These are phyloP conservation scores for Listronotus bonariensis DNA, from an alignment of 1,140 invertebrate genomes.

Conservation along the genomic window DNA sequence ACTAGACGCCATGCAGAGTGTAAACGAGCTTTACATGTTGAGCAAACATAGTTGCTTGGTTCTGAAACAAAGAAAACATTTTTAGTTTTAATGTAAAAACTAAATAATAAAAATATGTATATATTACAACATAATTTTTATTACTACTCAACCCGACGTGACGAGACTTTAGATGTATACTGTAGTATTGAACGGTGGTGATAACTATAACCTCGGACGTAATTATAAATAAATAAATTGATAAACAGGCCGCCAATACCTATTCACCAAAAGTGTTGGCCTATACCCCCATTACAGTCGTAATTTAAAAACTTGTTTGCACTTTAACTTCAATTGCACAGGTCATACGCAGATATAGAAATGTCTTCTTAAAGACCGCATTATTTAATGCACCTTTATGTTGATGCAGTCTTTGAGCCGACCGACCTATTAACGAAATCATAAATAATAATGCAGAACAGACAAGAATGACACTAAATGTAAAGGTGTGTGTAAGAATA, in stretches of 20 bases:
- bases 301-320: too few species aligned
- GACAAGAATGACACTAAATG: slow-evolving; percentile 19
- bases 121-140: too few species aligned
- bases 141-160: too few species aligned
- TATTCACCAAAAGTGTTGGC: too few species aligned
- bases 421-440: slow-evolving; percentile 22
- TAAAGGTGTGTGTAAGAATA: slow-evolving; percentile 25
- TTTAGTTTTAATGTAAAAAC: background rate
- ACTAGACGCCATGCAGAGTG: slow-evolving; percentile 92
- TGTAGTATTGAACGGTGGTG: too few species aligned
- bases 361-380: background rate
- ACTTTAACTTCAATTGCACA: too few species aligned
- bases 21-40: slow-evolving; percentile 87
- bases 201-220: too few species aligned
- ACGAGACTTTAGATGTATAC: too few species aligned
- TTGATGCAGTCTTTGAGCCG: slow-evolving; percentile 7
- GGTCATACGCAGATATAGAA: background rate
- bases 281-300: too few species aligned
- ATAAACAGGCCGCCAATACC: too few species aligned
- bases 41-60: slow-evolving; percentile 92
- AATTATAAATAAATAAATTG: too few species aligned
- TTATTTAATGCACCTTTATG: slow-evolving; percentile 10
- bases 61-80: slow-evolving; percentile 75
- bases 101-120: background rate
- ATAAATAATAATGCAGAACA: slow-evolving; percentile 25